Conservation (phyloP, 2,113 vertebrate genomes). For the Kobus ellipsiprymnus region DNA sequence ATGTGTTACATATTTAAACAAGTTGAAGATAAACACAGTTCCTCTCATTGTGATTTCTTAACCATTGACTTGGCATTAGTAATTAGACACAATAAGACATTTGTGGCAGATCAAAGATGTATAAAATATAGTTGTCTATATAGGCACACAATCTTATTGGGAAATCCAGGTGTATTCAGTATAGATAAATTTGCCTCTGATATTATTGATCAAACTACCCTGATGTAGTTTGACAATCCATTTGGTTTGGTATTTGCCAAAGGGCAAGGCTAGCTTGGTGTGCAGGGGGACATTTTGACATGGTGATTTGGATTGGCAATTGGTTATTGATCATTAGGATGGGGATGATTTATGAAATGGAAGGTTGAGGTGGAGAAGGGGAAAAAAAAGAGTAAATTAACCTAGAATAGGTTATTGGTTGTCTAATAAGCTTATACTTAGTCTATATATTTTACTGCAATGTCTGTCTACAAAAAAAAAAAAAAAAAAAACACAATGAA, state of each 20-base stretch:
- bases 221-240: neutral
- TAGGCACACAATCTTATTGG: neutral
- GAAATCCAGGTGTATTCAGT: neutral
- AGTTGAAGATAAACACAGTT: neutral
- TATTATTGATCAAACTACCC: neutral
- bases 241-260: neutral
- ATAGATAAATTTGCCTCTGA: neutral
- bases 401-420: neutral
- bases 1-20: neutral
- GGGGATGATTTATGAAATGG: neutral
- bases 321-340: neutral
- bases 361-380: neutral
- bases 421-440: neutral
- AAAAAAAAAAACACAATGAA: neutral
- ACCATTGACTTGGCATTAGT: neutral
- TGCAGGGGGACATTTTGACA: neutral
- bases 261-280: neutral
- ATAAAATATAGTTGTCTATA: neutral
- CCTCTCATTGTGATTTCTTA: neutral
- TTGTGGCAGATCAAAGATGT: neutral
- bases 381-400: neutral
- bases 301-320: neutral
- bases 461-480: neutral
- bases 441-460: neutral
- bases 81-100: neutral